Evolutionary conservation across 1,140 invertebrate genomes (phyloP), one percentile per base, ranked within the genome.

Genomic region (Drosophila paulistorum): DNA sequence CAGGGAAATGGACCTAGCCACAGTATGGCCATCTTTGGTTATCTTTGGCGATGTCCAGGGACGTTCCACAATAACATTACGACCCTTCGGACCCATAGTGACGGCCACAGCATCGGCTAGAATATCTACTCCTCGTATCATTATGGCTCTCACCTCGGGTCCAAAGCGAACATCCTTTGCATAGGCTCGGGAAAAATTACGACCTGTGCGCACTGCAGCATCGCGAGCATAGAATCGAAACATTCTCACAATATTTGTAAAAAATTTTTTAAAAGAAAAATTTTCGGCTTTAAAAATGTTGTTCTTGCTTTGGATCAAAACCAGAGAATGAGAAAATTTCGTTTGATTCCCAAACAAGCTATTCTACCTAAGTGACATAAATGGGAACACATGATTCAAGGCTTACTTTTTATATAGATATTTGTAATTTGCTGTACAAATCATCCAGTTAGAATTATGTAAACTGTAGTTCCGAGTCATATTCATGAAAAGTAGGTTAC

Each of bases 21-120:
- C 99, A 2, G 99, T 99, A 0, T 99, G 99, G 76, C 99, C 99
- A 92, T 99, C 99, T 93, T 99, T 99, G 14, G 98, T 99, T 84
- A 99, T 99, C 93, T 99, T 99, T 5, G 99, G 99, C 72, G 97
- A 97, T 5, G 99, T 98, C 98, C 98, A 99, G 10, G 97, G 98
- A 91, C 99, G 98, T 93, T 99, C 99, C 71, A 99, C 93, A 78
- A 99, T 99, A 2, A 99, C 99, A 93, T 99, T 99, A 77, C 99
- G 95, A 42, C 99, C 99, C 95, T 99, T 99, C 59, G 99, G 99
- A 45, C 99, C 99, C 98, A 99, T 99, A n/a, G 99, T 99, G 13
- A 99, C 98, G 5, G 99, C 98, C 11, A 99, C 99, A 30, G 98
- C 98, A 94, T 99, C 98, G 51, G 99, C 97, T n/a, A 99, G 94